A percentile compares a stretch with the other conserved stretches of the same genome.
Evolutionary conservation across 2,888 invertebrate genomes (phyloP).

Genomic region (Tetanocera ferruginea): DNA sequence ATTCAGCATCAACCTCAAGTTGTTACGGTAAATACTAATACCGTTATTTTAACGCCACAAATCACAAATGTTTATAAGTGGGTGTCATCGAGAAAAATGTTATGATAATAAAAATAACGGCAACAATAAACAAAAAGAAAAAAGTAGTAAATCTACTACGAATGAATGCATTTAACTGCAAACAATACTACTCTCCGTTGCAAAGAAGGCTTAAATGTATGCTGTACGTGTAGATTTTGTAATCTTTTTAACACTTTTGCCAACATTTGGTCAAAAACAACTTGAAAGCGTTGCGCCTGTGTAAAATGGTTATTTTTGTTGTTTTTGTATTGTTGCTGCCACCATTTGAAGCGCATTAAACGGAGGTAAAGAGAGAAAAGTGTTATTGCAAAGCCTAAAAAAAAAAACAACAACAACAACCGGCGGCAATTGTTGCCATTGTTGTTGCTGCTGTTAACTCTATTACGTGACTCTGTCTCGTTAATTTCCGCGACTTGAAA

Average conservation of each 20-base stretch:
- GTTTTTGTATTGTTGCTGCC: background rate
- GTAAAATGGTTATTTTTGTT: background rate
- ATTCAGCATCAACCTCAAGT: too few relatives aligned
- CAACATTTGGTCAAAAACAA: background rate
- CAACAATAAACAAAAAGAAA: background rate
- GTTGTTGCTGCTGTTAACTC: constrained; percentile 7
- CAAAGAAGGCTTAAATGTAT: too few relatives aligned
- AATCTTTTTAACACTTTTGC: background rate
- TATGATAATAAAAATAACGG: background rate
- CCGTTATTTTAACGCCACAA: too few relatives aligned
- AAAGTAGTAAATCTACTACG: background rate
- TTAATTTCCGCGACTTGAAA: constrained; percentile 17
- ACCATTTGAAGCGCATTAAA: background rate
- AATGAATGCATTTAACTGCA: background rate
- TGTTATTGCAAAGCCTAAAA: background rate
- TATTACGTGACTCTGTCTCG: constrained; percentile 27
- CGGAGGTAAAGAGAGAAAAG: background rate
- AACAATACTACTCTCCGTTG: too few relatives aligned
- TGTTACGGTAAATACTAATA: too few relatives aligned
- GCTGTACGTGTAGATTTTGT: background rate
- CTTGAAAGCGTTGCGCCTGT: too few relatives aligned
- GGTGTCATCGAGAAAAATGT: too few relatives aligned
- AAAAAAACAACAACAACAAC: background rate
- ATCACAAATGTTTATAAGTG: too few relatives aligned
- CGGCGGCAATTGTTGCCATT: constrained; percentile 1